Evolutionary conservation across 2,888 invertebrate species (phyloP).

Genomic region (Sthenelais limicola): DNA sequence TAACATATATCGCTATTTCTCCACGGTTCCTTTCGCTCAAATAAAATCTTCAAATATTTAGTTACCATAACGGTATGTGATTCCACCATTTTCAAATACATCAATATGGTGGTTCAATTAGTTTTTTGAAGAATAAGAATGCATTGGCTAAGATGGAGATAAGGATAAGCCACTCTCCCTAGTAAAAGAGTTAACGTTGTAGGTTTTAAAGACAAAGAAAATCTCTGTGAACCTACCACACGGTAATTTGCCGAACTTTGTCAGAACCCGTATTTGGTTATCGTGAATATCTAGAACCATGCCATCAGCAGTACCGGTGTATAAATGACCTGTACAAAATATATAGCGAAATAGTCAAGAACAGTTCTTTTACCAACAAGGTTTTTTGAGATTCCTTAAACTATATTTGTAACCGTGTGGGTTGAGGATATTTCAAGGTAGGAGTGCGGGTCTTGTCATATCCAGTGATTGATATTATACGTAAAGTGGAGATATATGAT

Average conservation of each 20-base stretch:
- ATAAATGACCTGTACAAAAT: constrained; percentile 78
- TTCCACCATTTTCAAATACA: no score
- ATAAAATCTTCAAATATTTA: no score
- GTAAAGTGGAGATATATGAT: neutral
- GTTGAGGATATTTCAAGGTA: neutral
- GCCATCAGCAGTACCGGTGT: constrained; percentile 78
- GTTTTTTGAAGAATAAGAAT: neutral
- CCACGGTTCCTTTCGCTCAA: no score
- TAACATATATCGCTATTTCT: no score
- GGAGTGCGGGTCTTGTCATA: no score
- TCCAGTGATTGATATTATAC: neutral
- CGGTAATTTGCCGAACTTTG: constrained; percentile 63
- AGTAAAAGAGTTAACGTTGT: no score
- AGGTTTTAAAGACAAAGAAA: neutral
- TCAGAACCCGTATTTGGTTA: constrained; percentile 58
- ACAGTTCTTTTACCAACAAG: neutral
- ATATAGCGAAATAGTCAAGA: neutral
- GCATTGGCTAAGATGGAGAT: no score
- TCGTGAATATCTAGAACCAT: constrained; percentile 62
- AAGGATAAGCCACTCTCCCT: no score
- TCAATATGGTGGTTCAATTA: neutral
- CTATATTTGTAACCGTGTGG: neutral
- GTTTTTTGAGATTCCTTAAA: neutral
- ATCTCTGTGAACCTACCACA: constrained; percentile 60
- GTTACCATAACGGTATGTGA: no score